Evolutionary conservation across 30 jellyfish, hydroid and myxozoan genomes (phyloP), one percentile per base, ranked within the genome.

Genomic region (Turritopsis rubra): DNA sequence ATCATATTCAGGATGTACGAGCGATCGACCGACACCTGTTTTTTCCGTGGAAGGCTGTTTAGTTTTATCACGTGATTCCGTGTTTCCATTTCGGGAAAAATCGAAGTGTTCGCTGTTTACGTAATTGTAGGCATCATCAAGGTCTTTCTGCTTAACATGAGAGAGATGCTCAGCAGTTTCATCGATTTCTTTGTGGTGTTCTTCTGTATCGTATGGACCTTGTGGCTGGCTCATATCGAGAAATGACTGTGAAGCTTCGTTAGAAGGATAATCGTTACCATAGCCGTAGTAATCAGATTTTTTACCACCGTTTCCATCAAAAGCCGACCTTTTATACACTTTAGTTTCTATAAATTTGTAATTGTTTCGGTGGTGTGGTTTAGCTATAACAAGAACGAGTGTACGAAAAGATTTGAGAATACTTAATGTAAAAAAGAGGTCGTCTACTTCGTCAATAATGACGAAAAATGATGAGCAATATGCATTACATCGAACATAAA

Each of bases 141-240:
- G 28, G 30, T 68, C 77, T 68, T 68, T 68, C 30, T 68, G 77
- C 28, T 27, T 68, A 17, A 68, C 9, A 68, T 68, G 77, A 68
- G 77, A 68, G 30, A 68, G 77, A 68, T 68, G 31, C 9, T 23
- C 77, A n/a, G 77, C 28, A 8, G 77, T 68, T 27, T 68, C 30
- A 7, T 16, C 28, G 16, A 68, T 68, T 27, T n/a, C 0, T 0
- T 27, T 23, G 19, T 19, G 77, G 31, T 68, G 77, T 68, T 68
- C 77, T 27, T 68, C 77, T 22, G 77, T 23, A 68, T 68, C 30
- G 31, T n/a, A n/a, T n/a, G 77, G 77, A n/a, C 77, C 77, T 68
- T 66, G 76, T 21, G 76, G 76, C 29, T 66, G 76, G 17, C 76
- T 66, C 76, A 66, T 66, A 66, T 66, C 76, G 29, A 66, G 29